Evolutionary conservation across 2,797 vertebrate species (phyloP).

Genomic region (Scolopax bukidnonensis): DNA sequence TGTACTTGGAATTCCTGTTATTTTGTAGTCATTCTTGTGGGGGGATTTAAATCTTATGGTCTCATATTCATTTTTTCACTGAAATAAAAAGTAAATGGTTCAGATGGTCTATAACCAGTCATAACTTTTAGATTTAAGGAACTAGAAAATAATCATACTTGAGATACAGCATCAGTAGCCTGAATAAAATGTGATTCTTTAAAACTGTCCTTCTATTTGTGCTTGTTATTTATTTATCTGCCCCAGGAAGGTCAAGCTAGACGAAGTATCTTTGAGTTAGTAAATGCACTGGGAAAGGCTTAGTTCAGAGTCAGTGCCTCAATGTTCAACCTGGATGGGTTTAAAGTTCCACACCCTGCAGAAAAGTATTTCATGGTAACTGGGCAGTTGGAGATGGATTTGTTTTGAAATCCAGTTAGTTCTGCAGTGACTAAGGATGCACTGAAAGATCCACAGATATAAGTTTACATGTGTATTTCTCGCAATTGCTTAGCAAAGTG

Average conservation of each 20-base stretch:
- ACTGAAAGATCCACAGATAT: not conserved
- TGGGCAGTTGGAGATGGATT: not conserved
- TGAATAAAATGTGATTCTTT: not conserved
- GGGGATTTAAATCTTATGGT: not conserved
- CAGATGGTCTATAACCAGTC: not conserved
- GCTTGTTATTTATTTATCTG: not conserved
- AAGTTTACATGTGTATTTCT: not conserved
- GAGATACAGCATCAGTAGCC: not conserved
- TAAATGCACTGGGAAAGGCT: not conserved
- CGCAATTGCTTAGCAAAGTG: not conserved
- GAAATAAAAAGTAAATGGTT: not conserved
- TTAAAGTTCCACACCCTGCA: not conserved
- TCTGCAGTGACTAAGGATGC: not conserved
- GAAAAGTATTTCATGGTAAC: not conserved
- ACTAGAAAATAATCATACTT: not conserved
- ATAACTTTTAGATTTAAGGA: not conserved
- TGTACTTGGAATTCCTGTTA: not conserved
- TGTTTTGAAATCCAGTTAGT: not conserved
- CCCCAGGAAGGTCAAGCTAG: not conserved
- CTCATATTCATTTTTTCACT: not conserved
- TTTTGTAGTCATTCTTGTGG: not conserved
- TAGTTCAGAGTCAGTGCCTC: not conserved
- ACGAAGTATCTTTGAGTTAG: not conserved
- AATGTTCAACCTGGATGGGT: not conserved
- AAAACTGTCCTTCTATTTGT: not conserved